A percentile compares a stretch with the other conserved stretches of the same genome.
Evolutionary conservation across 1,140 invertebrate genomes (phyloP).

Genomic region (Drosophila repletoides): DNA sequence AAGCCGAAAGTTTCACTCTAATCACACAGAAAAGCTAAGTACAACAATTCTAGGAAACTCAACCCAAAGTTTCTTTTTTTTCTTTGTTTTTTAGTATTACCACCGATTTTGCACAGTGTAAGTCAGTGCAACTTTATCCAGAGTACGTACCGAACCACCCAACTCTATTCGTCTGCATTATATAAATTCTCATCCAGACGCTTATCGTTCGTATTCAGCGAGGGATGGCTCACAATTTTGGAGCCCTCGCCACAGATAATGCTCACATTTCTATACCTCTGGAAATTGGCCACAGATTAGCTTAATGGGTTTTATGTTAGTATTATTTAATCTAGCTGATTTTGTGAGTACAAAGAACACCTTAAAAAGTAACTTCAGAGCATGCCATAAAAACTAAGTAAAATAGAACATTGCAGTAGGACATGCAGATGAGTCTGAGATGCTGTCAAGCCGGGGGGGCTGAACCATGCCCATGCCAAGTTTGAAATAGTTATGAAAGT

Average conservation of each 20-base stretch:
- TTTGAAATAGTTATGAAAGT: no score
- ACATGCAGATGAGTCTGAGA: slow-evolving; percentile 37
- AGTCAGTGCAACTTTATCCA: not conserved
- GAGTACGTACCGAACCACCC: slow-evolving; percentile 54
- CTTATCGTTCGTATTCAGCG: slow-evolving; percentile 26
- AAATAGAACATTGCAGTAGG: slow-evolving; percentile 18
- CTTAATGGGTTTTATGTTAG: not conserved
- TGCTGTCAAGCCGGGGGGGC: not conserved
- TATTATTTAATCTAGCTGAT: not conserved
- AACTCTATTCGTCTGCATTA: slow-evolving; percentile 61
- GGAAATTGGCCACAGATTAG: slow-evolving; percentile 39
- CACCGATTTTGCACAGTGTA: slow-evolving; percentile 16
- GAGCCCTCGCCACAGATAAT: slow-evolving; percentile 72
- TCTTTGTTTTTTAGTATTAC: no score
- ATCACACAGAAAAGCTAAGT: not conserved
- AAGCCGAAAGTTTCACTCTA: not conserved
- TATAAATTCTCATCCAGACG: slow-evolving; percentile 69
- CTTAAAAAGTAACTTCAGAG: slow-evolving; percentile 28
- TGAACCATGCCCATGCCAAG: slow-evolving; percentile 45
- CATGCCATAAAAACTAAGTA: slow-evolving; percentile 50
- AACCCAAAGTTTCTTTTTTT: no score
- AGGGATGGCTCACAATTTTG: slow-evolving; percentile 58
- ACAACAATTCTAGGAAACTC: no score
- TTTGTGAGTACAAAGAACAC: slow-evolving; percentile 22
- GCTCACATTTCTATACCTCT: slow-evolving; percentile 55